phyloP scores from a whole-genome alignment of 2,888 invertebrate species.

The Campoplex capitator region DNA sequence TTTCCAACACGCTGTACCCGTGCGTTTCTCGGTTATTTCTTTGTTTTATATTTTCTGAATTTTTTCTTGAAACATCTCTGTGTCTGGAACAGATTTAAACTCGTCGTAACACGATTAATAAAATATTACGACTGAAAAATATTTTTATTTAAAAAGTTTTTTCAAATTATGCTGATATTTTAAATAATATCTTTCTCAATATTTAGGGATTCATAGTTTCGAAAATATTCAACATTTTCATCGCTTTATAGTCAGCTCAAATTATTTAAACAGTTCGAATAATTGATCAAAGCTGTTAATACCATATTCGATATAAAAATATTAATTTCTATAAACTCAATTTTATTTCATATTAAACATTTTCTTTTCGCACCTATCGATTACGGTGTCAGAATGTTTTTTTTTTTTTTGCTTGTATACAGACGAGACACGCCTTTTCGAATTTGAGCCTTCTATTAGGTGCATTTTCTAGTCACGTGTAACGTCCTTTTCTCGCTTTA shows the following conservation, averaged over 20 bases:
- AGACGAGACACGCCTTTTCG: slow-evolving; percentile 16
- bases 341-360: background rate
- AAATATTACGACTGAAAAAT: background rate
- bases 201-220: background rate
- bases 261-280: background rate
- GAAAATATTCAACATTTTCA: background rate
- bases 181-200: background rate
- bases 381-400: background rate
- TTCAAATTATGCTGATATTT: background rate
- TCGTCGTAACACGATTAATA: background rate
- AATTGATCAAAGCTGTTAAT: background rate
- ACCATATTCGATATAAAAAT: background rate
- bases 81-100: background rate
- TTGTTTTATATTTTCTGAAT: background rate
- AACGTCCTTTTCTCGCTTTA: slow-evolving; percentile 49
- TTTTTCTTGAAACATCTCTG: background rate
- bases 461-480: slow-evolving; percentile 23
- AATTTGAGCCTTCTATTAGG: background rate
- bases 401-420: background rate
- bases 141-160: background rate
- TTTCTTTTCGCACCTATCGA: background rate
- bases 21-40: background rate
- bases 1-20: background rate
- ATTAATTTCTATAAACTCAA: background rate
- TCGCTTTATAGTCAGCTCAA: background rate